Base-by-base conservation (phyloP, 30 jellyfish, hydroid and myxozoan genomes). In the Cassiopea xamachana region DNA sequence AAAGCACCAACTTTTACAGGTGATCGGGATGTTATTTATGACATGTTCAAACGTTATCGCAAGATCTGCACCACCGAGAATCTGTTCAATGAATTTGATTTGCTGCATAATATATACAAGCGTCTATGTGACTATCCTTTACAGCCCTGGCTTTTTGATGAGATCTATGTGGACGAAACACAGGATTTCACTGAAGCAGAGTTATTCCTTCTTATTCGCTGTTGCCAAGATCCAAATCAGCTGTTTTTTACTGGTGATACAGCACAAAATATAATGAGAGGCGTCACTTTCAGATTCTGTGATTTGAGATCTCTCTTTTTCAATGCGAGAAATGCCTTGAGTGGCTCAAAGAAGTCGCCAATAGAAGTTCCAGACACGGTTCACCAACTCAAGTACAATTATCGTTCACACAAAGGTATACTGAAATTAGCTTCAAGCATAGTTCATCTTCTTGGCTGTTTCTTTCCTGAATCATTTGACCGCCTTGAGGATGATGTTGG, bases 131-230 rank as follows among this genome's bases (percentile, higher is more conserved):
- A 45, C 9, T 4, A 46, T 13, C 92, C 91, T 1, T 17, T 72
- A 13, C 97, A 83, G 59, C 90, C 84, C 8, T 94, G 97, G 97
- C 73, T 75, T 1, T 90, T 83, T 81, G 97, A 94, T 83, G 94
- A 94, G 77, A 69, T 94, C 1, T 94, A 85, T 73, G 97, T 94
- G 15, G 98, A 94, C 71, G 98, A 94, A 72, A 81, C 97, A n/a
- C 98, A 94, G 60, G 98, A 94, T 83, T 94, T 94, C 89, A 90
- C 97, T 1, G 96, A 94, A 64, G 95, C 97, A 7, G 98, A 94
- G 71, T 84, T 94, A 49, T 84, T 88, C 73, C 76, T 86, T 45
- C 77, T 94, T 15, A 48, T 94, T 48, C 92, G 92, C 73, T 90
- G 97, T 61, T 87, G 97, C 73, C 90, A 74, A 78, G 80, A 89